These are phyloP conservation scores for Myotis vivesi DNA, from an alignment of 2,797 vertebrate species.

Conservation along the genomic window DNA sequence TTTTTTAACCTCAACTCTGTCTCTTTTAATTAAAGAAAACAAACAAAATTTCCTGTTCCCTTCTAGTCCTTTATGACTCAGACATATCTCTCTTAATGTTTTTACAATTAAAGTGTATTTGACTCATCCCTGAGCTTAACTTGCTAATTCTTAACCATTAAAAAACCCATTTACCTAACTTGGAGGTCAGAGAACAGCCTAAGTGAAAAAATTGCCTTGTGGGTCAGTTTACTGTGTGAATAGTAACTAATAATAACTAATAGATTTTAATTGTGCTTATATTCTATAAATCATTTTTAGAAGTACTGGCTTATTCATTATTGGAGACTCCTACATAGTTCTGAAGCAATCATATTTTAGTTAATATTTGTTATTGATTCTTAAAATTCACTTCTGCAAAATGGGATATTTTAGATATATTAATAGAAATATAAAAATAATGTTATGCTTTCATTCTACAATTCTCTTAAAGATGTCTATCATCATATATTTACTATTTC, in stretches of 20 bases:
- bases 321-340: not conserved
- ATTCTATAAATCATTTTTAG: slow-evolving; percentile 7
- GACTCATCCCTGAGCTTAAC: not conserved
- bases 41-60: not conserved
- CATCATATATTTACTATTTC: not conserved
- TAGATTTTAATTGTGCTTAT: not conserved
- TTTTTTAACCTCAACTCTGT: not conserved
- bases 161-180: not conserved
- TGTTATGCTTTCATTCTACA: not conserved
- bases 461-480: not conserved
- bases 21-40: not conserved
- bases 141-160: not conserved
- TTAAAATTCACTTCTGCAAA: not conserved
- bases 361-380: not conserved
- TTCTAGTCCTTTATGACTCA: not conserved
- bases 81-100: not conserved
- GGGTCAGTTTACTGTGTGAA: not conserved
- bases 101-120: not conserved
- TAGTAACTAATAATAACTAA: not conserved
- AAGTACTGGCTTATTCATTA: not conserved
- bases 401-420: not conserved
- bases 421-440: not conserved
- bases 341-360: not conserved
- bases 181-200: not conserved
- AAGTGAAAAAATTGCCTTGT: not conserved